Conservation (phyloP, 2,113 vertebrate species). For the Serilophus lunatus region DNA sequence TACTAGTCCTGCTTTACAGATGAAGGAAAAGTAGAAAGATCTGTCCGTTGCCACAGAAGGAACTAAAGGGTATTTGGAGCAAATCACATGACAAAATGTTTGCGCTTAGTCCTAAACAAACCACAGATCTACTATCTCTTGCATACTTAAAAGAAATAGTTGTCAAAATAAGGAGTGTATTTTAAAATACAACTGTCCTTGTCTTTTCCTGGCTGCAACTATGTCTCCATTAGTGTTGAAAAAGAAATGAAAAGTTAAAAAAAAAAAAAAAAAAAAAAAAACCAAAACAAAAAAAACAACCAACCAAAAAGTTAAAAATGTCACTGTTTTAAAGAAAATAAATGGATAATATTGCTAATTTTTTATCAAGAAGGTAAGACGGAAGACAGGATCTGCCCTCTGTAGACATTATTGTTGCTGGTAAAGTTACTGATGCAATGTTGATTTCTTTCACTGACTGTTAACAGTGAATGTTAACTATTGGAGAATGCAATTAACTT, state of each 20-base stretch:
- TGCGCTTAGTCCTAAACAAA: neutral
- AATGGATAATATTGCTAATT: neutral
- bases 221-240: neutral
- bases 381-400: neutral
- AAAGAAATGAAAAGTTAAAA: no score
- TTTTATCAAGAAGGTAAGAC: neutral
- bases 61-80: neutral
- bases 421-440: neutral
- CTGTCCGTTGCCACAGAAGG: neutral
- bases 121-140: neutral
- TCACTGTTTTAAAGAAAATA: neutral
- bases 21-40: neutral
- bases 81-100: neutral
- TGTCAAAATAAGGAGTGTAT: neutral
- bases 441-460: neutral
- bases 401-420: neutral
- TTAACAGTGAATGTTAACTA: neutral
- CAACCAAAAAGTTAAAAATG: neutral
- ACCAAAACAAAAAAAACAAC: neutral
- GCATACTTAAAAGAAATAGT: conserved; percentile 14
- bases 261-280: neutral
- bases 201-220: neutral
- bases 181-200: neutral
- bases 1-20: neutral
- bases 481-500: accelerated